These are phyloP conservation scores for Eueremaeus valkanovi DNA, from an alignment of 2,888 invertebrate species.

Conservation along the genomic window DNA sequence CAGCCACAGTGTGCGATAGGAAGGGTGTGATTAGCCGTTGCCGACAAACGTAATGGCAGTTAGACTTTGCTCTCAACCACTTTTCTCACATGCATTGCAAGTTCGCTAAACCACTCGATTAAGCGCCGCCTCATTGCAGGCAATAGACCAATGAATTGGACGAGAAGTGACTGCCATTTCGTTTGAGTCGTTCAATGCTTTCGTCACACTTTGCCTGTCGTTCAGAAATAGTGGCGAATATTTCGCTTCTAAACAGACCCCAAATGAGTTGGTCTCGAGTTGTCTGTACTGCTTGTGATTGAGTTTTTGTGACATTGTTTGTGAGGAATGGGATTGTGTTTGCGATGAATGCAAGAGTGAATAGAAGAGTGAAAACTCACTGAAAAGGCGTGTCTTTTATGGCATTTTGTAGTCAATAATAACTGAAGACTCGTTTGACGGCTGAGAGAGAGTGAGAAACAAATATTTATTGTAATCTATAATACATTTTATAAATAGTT, in stretches of 20 bases:
- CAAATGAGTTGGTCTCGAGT: background rate
- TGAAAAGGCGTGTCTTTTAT: slow-evolving; percentile 1
- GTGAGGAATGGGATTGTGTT: background rate
- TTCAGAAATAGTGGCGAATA: too few species aligned
- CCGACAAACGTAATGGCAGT: background rate
- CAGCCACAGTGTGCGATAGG: background rate
- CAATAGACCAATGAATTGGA: background rate
- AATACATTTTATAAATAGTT: background rate
- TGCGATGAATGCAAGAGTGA: background rate
- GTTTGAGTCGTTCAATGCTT: background rate
- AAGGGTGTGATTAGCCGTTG: background rate
- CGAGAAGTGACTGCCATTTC: background rate
- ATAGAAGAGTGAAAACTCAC: background rate
- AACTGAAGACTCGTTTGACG: slow-evolving; percentile 21
- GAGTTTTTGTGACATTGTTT: background rate
- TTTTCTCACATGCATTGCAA: background rate
- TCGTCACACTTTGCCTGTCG: background rate
- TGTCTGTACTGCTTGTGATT: background rate
- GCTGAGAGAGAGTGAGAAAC: slow-evolving; percentile 29
- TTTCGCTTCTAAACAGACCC: background rate
- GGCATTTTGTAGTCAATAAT: background rate
- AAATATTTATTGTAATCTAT: slow-evolving; percentile 3
- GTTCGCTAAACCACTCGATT: background rate
- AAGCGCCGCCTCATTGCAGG: background rate
- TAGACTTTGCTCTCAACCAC: background rate